Base-by-base conservation (phyloP, 2,888 invertebrate species). In the Nomada lathburiana region DNA sequence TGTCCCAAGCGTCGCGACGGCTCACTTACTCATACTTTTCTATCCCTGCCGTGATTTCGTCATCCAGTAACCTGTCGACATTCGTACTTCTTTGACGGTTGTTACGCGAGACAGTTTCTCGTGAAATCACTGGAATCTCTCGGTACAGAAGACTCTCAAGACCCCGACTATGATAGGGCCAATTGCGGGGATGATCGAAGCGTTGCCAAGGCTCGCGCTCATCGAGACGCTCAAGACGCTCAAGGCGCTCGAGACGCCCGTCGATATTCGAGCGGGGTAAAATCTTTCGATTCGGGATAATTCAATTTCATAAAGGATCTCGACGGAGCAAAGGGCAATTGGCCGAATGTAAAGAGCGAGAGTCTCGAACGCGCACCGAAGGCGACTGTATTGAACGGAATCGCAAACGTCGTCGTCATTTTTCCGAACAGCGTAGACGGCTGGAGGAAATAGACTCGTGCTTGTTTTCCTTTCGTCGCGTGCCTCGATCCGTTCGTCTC, bases 21-120 rank as follows among this genome's bases (percentile, higher is more conserved):
- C 82, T 82, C 82, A 86, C 83, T 85, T 87, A 84, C 87, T 89
- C 87, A 80, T 87, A 76, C 71, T 83, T 84, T 80, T 79, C 83
- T 70, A 26, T 72, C 75, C 36, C 64, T 50, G 63, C 36, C 68
- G 71, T 16, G 26, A 44, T 70, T 70, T 70, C 70, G 47, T 70
- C 59, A 50, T 36, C 29, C n/a, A 18, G 11, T 55, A 55, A 68
- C 53, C 55, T n/a, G 23, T 42, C 23, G 42, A 42, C 68, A 18
- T 44, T 18, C 42, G 5, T 16, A 26, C 16, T 42, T 55, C 36
- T 23, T 55, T 16, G 53, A n/a, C 29, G n/a, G 42, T 16, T 5
- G 23, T 23, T 23, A 20, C 63, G 47, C 47, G 23, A 47, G 16
- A 16, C 47, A 16, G 20, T 57, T 57, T 42, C 42, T 2, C n/a